Percentiles rank a stretch among this genome's conserved stretches.
Evolutionary conservation across 2,113 vertebrate species (phyloP).

Genomic region (Macheiramphus alcinus): DNA sequence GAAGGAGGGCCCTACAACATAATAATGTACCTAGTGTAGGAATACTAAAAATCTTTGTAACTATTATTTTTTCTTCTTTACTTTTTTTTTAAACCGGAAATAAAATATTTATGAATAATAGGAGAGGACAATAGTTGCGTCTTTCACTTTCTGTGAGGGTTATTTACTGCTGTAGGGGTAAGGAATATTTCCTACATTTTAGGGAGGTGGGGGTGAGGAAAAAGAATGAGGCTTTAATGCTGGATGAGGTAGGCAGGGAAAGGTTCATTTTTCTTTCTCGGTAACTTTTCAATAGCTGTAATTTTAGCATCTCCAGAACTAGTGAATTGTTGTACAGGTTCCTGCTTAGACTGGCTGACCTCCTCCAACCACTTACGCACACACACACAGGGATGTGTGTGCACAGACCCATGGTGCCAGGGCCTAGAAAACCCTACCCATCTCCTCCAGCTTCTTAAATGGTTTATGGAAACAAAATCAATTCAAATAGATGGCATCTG

Average conservation of each 20-base stretch:
- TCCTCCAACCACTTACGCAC: not conserved
- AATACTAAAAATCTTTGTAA: not conserved
- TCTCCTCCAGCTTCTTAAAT: not conserved
- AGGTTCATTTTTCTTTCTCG: not conserved
- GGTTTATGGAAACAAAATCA: not conserved
- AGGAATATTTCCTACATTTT: not conserved
- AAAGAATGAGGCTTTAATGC: not conserved
- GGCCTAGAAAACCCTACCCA: not conserved
- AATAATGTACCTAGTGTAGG: not conserved
- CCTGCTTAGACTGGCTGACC: not conserved
- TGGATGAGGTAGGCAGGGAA: not conserved
- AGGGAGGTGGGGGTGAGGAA: not conserved
- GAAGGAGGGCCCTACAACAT: not conserved
- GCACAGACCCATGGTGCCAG: no score
- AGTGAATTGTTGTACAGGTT: not conserved
- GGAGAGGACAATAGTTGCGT: not conserved
- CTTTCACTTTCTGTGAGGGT: not conserved
- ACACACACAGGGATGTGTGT: rapidly evolving
- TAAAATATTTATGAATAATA: not conserved
- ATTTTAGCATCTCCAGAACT: not conserved
- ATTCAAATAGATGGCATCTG: not conserved
- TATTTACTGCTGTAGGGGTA: not conserved
- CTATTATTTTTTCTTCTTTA: no score
- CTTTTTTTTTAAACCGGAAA: not conserved
- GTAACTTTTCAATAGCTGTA: not conserved